A percentile compares a stretch with the other conserved stretches of the same genome.
Evolutionary conservation across 2,797 vertebrate genomes (phyloP).

Genomic region (Buphagus erythrorhynchus): DNA sequence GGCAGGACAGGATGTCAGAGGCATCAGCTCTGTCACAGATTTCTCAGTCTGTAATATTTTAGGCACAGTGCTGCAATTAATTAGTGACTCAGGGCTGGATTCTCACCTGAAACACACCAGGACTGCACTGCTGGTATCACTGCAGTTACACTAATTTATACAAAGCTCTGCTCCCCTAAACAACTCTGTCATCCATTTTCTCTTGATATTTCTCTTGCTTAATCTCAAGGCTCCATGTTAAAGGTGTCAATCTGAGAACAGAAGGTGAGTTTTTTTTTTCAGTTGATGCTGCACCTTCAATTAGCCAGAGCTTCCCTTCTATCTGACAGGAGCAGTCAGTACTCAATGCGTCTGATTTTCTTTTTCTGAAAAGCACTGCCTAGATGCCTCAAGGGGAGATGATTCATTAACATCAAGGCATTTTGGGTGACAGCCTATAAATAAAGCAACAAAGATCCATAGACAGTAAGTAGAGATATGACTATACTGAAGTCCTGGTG

Average conservation of each 20-base stretch:
- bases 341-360: not conserved
- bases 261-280: not conserved
- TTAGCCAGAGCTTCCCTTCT: conserved; percentile 1
- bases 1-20: conserved; percentile 43
- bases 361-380: not conserved
- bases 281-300: not conserved
- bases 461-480: not conserved
- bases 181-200: not conserved
- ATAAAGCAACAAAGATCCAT: conserved; percentile 40
- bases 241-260: not conserved
- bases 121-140: not conserved
- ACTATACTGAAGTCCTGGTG: not conserved
- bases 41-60: not conserved
- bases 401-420: conserved; percentile 55
- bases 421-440: conserved; percentile 51
- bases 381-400: not conserved
- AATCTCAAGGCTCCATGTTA: not conserved
- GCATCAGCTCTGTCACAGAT: conserved; percentile 20
- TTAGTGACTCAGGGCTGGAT: not conserved
- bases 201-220: not conserved
- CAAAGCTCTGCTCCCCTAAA: not conserved
- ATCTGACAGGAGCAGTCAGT: not conserved
- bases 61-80: not conserved
- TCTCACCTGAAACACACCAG: conserved; percentile 6
- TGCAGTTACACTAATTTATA: not conserved